Evolutionary conservation across 2,888 invertebrate species (phyloP), one percentile per base, ranked within the genome.

Genomic region (Cantharis lateralis): DNA sequence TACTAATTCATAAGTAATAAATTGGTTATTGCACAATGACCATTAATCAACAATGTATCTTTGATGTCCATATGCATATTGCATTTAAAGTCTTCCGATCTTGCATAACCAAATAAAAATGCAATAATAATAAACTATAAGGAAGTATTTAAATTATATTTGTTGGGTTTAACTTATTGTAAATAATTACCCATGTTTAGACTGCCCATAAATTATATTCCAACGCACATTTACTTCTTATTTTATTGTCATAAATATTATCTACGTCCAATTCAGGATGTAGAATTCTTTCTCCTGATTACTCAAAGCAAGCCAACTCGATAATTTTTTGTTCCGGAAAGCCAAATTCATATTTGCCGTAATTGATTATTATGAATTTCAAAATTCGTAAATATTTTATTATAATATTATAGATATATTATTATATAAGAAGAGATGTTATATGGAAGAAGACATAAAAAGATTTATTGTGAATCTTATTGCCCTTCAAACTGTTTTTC

Each of bases 1-100:
- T 78, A 84, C 83, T 87, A 87, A 86, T 82, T 86, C 84, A 85
- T 81, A 82, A 84, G 82, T 84, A 84, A 84, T 86, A 86, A 86
- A 86, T 86, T 85, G 85, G 85, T 86, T 84, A 83, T 82, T 82
- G 80, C 81, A 82, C 83, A 85, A 84, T 82, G 80, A 85, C 83
- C 82, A 84, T 87, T 85, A 87, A 83, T 84, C 85, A 86, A 87
- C 87, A 87, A 85, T 87, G 86, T 87, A 86, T 86, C 86, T 86
- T 82, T 86, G 85, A 84, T 84, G 84, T 81, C 82, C 83, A 81
- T 78, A 81, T 84, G 80, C 78, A 82, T 81, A 74, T 78, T 77
- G 63, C 62, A 69, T 75, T 24, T 62, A 62, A 61, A 66, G 68
- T 61, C 63, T 62, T 74, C 71, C 69, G 77, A 74, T 71, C 77